These are phyloP conservation scores for Aleiodes leptofemur DNA, from an alignment of 2,888 invertebrate species.

Conservation along the genomic window DNA sequence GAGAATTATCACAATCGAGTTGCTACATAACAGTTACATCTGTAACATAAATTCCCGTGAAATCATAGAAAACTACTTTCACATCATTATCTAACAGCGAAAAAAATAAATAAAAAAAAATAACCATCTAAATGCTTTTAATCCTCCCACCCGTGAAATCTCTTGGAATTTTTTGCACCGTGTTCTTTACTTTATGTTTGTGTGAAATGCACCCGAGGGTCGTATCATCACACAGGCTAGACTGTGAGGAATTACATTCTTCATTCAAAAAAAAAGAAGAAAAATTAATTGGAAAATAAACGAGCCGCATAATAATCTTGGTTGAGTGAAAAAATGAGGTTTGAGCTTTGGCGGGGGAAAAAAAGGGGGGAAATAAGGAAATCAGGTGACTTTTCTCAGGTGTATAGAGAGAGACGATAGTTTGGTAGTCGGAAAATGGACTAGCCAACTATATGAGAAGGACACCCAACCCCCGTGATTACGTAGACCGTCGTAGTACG, in stretches of 20 bases:
- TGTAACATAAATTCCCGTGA: slow-evolving; percentile 26
- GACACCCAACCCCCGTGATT: slow-evolving; percentile 44
- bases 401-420: background rate
- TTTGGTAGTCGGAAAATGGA: background rate
- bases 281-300: slow-evolving; percentile 28
- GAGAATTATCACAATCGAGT: slow-evolving; percentile 22
- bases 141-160: background rate
- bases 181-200: background rate
- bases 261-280: background rate
- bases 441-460: slow-evolving; percentile 31
- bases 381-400: slow-evolving; percentile 40
- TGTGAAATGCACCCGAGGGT: no score
- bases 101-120: background rate
- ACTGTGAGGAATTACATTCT: no score
- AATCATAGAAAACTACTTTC: slow-evolving; percentile 32
- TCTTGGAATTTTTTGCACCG: no score
- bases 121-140: background rate
- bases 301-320: slow-evolving; percentile 29
- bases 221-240: no score
- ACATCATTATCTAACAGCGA: background rate
- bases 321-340: slow-evolving; percentile 21
- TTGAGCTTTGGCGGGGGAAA: no score
- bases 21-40: slow-evolving; percentile 24
- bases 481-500: slow-evolving; percentile 50
- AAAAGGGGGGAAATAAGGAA: background rate